Evolutionary conservation across 2,113 vertebrate genomes (phyloP).

Genomic region (Malurus elegans): DNA sequence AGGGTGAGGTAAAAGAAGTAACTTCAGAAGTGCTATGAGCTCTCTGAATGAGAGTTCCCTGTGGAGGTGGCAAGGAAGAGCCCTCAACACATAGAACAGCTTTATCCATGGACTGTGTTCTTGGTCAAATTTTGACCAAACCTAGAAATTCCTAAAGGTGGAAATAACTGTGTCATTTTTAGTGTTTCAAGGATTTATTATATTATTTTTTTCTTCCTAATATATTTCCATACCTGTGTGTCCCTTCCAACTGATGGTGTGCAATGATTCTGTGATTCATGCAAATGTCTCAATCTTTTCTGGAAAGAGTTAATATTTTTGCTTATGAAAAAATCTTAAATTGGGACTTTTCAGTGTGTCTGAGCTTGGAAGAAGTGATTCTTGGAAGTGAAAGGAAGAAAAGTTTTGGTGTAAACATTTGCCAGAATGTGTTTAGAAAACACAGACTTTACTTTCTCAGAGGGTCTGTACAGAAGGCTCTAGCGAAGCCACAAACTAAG

Average conservation of each 20-base stretch:
- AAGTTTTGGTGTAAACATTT: background rate
- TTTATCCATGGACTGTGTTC: background rate
- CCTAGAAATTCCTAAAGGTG: background rate
- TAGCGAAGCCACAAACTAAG: background rate
- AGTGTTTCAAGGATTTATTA: background rate
- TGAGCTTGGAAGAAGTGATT: background rate
- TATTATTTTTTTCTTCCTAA: background rate
- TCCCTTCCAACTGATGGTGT: background rate
- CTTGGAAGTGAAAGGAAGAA: background rate
- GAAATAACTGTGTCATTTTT: background rate
- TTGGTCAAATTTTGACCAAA: background rate
- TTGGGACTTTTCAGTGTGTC: background rate
- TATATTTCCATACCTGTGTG: background rate
- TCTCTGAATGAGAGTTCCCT: background rate
- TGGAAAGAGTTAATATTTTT: background rate
- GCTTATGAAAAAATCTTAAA: background rate
- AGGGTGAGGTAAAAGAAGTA: background rate
- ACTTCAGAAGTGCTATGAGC: background rate
- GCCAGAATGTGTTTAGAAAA: background rate
- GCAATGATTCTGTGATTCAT: background rate
- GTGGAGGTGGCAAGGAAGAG: background rate
- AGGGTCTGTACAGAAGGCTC: background rate
- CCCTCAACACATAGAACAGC: background rate
- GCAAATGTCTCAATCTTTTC: background rate
- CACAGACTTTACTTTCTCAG: background rate